phyloP scores from a whole-genome alignment of 2,888 invertebrate species.

The Amblyteles armatorius region DNA sequence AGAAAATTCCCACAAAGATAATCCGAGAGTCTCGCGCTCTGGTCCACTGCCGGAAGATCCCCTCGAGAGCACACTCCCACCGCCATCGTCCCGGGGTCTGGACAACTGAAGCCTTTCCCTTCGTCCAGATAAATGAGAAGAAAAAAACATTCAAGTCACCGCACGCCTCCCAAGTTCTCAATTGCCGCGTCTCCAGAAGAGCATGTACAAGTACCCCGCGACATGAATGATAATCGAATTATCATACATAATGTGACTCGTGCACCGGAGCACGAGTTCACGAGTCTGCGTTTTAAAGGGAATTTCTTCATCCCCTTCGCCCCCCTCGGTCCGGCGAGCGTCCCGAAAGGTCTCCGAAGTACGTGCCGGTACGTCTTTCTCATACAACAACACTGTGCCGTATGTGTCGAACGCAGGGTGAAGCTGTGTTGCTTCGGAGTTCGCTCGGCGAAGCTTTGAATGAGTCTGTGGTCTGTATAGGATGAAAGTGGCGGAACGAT shows the following conservation, averaged over 20 bases:
- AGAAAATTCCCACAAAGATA: slow-evolving; percentile 42
- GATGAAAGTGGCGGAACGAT: slow-evolving; percentile 52
- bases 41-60: slow-evolving; percentile 45
- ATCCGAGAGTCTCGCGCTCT: slow-evolving; percentile 33
- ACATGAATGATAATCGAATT: slow-evolving; percentile 12
- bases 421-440: background rate
- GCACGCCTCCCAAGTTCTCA: slow-evolving; percentile 30
- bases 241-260: slow-evolving; percentile 14
- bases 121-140: slow-evolving; percentile 1
- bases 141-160: slow-evolving; percentile 1
- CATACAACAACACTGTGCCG: background rate
- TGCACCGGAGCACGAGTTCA: slow-evolving; percentile 1
- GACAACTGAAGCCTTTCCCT: slow-evolving; percentile 38
- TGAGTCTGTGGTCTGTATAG: slow-evolving; percentile 26
- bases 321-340: background rate
- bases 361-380: slow-evolving; percentile 27
- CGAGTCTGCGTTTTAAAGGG: slow-evolving; percentile 3
- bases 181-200: slow-evolving; percentile 32
- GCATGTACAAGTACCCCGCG: background rate
- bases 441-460: slow-evolving; percentile 2
- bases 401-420: slow-evolving; percentile 1
- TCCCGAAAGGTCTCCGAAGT: slow-evolving; percentile 20
- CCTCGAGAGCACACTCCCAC: slow-evolving; percentile 32
- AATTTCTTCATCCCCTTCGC: background rate
- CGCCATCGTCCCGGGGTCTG: slow-evolving; percentile 39